Evolutionary conservation across 2,797 vertebrate genomes (phyloP).

Genomic region (Selene dorsalis): DNA sequence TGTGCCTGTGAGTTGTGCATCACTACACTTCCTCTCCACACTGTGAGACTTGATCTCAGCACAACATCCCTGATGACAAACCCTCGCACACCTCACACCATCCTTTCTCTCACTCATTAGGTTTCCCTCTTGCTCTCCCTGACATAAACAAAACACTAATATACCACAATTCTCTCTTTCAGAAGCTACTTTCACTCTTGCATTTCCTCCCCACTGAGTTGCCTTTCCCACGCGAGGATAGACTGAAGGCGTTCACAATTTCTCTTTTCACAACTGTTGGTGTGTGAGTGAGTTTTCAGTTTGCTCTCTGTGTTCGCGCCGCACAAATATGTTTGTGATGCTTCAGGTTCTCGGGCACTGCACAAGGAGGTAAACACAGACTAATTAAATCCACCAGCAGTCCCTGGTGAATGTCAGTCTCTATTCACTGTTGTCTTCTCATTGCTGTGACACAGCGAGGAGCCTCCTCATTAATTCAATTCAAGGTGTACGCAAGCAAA

Average conservation of each 20-base stretch:
- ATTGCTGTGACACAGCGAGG: slow-evolving; percentile 57
- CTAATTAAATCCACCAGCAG: slow-evolving; percentile 79
- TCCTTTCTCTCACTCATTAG: slow-evolving; percentile 44
- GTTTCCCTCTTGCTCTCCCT: slow-evolving; percentile 25
- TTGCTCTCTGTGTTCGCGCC: no score
- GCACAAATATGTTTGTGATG: slow-evolving; percentile 33
- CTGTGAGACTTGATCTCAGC: slow-evolving; percentile 48
- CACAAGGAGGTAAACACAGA: slow-evolving; percentile 72
- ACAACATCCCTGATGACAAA: slow-evolving; percentile 62
- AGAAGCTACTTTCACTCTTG: slow-evolving; percentile 49
- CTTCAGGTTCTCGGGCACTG: slow-evolving; percentile 55
- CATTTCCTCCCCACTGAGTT: slow-evolving; percentile 65
- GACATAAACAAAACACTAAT: slow-evolving; percentile 65
- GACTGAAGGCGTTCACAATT: slow-evolving; percentile 58
- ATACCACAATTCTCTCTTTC: slow-evolving; percentile 43
- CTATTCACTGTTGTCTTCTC: slow-evolving; percentile 65
- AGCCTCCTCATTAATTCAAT: slow-evolving; percentile 73
- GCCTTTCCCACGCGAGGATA: slow-evolving; percentile 53
- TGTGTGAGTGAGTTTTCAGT: slow-evolving; percentile 22
- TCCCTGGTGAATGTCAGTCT: slow-evolving; percentile 63
- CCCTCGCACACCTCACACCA: slow-evolving; percentile 49
- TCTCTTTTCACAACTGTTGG: slow-evolving; percentile 54
- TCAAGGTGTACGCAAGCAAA: slow-evolving; percentile 53
- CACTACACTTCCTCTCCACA: slow-evolving; percentile 45
- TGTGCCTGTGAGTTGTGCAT: slow-evolving; percentile 46